Conservation (phyloP, 1,140 invertebrate species). For the Samia ricini region DNA sequence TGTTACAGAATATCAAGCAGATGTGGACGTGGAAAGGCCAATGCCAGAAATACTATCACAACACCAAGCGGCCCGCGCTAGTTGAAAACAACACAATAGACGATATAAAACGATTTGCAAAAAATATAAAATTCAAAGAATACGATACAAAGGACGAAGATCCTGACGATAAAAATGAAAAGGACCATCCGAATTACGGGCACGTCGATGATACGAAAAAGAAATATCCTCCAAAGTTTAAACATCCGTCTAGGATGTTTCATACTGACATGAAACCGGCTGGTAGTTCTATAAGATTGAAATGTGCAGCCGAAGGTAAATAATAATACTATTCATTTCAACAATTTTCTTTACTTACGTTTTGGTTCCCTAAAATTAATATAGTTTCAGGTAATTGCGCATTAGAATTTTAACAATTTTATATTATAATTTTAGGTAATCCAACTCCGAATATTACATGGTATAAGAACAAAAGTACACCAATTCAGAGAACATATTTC, state of each 20-base stretch:
- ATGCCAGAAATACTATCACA: conserved; percentile 52
- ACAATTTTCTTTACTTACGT: not conserved
- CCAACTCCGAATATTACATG: conserved; percentile 88
- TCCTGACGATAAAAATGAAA: conserved; percentile 59
- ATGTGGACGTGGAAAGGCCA: conserved; percentile 43
- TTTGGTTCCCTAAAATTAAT: not conserved
- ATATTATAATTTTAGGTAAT: conserved; percentile 78
- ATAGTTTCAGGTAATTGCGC: not conserved
- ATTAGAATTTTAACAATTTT: no score
- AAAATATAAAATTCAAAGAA: conserved; percentile 42
- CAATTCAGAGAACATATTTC: conserved; percentile 79
- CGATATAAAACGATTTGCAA: conserved; percentile 31
- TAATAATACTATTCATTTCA: not conserved
- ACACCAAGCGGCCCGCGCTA: conserved; percentile 41
- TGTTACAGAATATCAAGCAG: conserved; percentile 64
- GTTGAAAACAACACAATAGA: conserved; percentile 58
- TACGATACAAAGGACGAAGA: conserved; percentile 58
- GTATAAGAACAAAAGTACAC: conserved; percentile 84
- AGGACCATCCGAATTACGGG: conserved; percentile 57
- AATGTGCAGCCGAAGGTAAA: conserved; percentile 72
- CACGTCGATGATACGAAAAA: conserved; percentile 56
- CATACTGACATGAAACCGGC: conserved; percentile 69
- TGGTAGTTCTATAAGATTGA: conserved; percentile 65
- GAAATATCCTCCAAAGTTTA: conserved; percentile 63
- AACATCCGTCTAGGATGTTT: conserved; percentile 66